Evolutionary conservation across 2,113 vertebrate genomes (phyloP), one percentile per base, ranked within the genome.

Genomic region (Sakesphorus luctuosus): DNA sequence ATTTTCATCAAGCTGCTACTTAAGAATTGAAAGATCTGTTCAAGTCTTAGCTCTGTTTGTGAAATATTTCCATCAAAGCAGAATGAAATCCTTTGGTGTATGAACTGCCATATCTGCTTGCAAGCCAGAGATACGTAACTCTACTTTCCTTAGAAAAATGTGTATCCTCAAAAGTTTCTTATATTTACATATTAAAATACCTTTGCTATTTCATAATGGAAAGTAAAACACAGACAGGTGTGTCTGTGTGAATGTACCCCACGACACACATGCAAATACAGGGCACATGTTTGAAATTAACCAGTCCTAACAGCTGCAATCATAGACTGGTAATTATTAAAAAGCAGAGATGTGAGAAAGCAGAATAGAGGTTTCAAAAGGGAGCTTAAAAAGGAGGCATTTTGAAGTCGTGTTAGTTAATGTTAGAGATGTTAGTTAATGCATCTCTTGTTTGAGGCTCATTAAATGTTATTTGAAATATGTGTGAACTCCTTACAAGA

Each of bases 251-350:
- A 36, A 6, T 4, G 8, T 14, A 29, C 56, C 25, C 38, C 62
- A 31, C 15, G n/a, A 25, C 23, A 66, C 20, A 23, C 9, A 36
- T 0, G 0, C 18, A 18, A 28, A 8, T 23, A 49, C 10, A 56
- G 52, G 26, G 47, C 11, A n/a, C n/a, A 44, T 4, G 24, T 9
- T 4, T 49, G 26, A 72, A 84, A 89, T 63, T 25, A 47, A 29
- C 3, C 24, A 40, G 6, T 11, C 24, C 23, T 29, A 79, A 33
- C 2, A 78, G 35, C 13, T 85, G 28, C 21, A 75, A 4, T 13
- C 7, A 6, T 2, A 20, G n/a, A 26, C 1, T 52, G 40, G 23
- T 12, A 80, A 59, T 11, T 31, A 55, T 17, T 31, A 77, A 23
- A 81, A 93, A 81, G n/a, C 1, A 46, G 29, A 86, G 4, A 33